These are phyloP conservation scores for Rhinoraja longicauda DNA, from an alignment of 2,797 vertebrate genomes.

Conservation along the genomic window DNA sequence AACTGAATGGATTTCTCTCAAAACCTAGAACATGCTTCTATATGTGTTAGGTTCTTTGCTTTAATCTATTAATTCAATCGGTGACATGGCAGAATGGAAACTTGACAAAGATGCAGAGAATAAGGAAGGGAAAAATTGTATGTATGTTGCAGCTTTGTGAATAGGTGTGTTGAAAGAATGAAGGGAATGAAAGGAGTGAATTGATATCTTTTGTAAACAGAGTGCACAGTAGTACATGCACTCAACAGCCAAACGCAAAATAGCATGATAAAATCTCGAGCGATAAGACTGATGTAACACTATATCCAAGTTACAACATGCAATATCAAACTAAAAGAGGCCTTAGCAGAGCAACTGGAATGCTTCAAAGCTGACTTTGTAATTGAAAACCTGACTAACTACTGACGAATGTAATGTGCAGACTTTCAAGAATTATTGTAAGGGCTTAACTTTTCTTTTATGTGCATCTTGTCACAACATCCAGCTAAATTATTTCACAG, in stretches of 20 bases:
- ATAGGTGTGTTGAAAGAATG: constrained; percentile 23
- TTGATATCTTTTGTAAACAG: background rate
- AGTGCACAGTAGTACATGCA: background rate
- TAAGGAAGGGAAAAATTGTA: background rate
- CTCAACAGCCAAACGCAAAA: constrained; percentile 1
- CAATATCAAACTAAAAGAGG: background rate
- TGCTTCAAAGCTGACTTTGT: background rate
- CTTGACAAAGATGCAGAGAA: background rate
- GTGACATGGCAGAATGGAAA: background rate
- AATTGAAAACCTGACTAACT: background rate
- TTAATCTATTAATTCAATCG: background rate
- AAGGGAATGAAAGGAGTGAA: constrained; percentile 15
- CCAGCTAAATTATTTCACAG: background rate
- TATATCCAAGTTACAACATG: constrained; percentile 18
- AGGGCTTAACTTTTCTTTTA: constrained; percentile 14
- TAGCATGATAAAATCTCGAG: background rate
- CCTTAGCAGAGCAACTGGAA: constrained; percentile 1
- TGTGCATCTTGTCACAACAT: constrained; percentile 30
- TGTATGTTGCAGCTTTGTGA: constrained; percentile 20
- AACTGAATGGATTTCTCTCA: too few relatives aligned
- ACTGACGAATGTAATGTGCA: background rate
- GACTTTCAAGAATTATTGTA: constrained; percentile 21
- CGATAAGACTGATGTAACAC: constrained; percentile 1
- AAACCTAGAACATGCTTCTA: too few relatives aligned
- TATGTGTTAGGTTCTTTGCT: background rate